Percentiles rank a stretch among this genome's conserved stretches.
Evolutionary conservation across 2,113 vertebrate species (phyloP).

Genomic region (Catharus minimus): DNA sequence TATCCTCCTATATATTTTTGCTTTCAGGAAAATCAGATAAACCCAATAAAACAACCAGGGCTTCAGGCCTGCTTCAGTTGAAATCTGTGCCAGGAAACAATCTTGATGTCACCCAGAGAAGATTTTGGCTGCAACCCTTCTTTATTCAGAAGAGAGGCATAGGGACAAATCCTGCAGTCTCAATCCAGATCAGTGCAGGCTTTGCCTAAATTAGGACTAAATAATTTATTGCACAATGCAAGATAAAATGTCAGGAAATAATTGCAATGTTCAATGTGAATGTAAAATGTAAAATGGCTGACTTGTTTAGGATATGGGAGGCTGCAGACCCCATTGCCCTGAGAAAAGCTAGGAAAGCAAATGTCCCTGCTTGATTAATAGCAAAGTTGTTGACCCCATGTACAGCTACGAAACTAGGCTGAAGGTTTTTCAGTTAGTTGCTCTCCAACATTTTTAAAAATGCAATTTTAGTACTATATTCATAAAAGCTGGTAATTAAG

Average conservation of each 20-base stretch:
- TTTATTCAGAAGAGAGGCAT: neutral
- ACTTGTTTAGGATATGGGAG: neutral
- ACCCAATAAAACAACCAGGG: neutral
- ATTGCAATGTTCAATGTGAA: neutral
- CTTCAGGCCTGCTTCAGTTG: neutral
- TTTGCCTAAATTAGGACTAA: constrained; percentile 2
- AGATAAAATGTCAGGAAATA: neutral
- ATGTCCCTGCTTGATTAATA: neutral
- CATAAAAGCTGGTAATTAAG: neutral
- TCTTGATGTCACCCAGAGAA: neutral
- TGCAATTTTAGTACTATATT: neutral
- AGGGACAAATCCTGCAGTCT: neutral
- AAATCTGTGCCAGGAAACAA: neutral
- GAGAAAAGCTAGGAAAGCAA: neutral
- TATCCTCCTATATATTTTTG: neutral
- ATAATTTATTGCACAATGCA: neutral
- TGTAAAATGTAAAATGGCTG: neutral
- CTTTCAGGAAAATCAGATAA: neutral
- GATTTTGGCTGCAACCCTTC: neutral
- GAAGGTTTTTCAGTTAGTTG: neutral
- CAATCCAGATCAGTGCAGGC: neutral
- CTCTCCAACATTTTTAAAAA: neutral
- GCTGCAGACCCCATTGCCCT: neutral
- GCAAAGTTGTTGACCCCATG: neutral
- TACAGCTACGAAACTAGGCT: neutral